Conservation (phyloP, 2,888 invertebrate genomes). For the Eugnorisma glareosa region DNA sequence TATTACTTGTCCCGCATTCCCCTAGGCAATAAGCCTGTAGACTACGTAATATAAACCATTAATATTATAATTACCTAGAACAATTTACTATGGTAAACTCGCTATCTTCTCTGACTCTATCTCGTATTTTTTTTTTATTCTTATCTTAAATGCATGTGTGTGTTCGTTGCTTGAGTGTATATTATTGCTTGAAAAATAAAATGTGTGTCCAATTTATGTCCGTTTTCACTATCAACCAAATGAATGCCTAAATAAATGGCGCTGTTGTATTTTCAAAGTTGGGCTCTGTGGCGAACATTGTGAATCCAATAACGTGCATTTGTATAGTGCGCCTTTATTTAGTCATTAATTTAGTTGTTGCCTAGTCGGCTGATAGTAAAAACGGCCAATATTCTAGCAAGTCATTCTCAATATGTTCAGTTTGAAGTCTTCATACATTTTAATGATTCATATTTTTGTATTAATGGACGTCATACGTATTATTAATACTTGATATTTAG, state of each 20-base stretch:
- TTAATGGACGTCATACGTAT: conserved; percentile 26
- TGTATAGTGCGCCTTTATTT: neutral
- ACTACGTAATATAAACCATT: conserved; percentile 29
- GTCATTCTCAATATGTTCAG: conserved; percentile 31
- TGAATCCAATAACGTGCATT: neutral
- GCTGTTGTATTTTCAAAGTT: neutral
- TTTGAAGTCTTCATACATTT: conserved; percentile 22
- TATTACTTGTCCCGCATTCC: conserved; percentile 12
- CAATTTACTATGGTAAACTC: conserved; percentile 43
- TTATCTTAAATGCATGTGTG: conserved; percentile 38
- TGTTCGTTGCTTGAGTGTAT: conserved; percentile 15
- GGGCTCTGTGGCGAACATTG: neutral
- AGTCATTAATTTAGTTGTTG: neutral
- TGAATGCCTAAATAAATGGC: conserved; percentile 2
- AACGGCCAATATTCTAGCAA: conserved; percentile 16
- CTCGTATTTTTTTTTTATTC: conserved; percentile 1
- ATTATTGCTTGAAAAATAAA: conserved; percentile 13
- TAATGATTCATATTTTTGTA: conserved; percentile 35
- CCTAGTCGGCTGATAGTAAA: neutral
- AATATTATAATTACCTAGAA: conserved; percentile 51
- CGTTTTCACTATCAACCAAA: neutral
- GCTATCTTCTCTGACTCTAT: conserved; percentile 1
- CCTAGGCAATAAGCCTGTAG: conserved; percentile 41
- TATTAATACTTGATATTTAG: conserved; percentile 33
- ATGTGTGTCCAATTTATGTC: neutral